Base-by-base conservation (phyloP, 2,797 vertebrate genomes). In the Phyllotis vaccarum region DNA sequence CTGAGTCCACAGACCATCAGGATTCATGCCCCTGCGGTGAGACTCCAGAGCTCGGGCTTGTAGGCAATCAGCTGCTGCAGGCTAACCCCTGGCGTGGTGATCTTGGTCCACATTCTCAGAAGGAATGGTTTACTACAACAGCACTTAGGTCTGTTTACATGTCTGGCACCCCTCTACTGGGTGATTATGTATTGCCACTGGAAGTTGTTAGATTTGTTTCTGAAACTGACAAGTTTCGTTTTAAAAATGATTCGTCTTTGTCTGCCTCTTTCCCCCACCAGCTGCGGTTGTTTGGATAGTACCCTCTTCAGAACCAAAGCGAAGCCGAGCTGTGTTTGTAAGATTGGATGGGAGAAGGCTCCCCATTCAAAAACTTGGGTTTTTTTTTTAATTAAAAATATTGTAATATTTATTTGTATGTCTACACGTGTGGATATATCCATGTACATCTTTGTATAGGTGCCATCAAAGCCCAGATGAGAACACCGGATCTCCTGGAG, bases 161-260 rank as follows among this genome's bases (percentile, higher is more conserved):
- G 62, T 89, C 93, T 86, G 62, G 22, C n/a, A 64, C 3, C 52
- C 37, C 9, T 70, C 78, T 87, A 27, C 52, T 78, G 60, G 72
- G 54, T 46, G 66, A 88, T 92, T 86, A 81, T 17, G 62, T 82
- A 17, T n/a, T 80, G 43, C 49, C 70, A 21, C 19, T 80, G 82
- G 85, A 90, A 92, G 90, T 46, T 85, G n/a, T 83, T 95, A 88
- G 80, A 16, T 89, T 89, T 90, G 34, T 86, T 95, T 96, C 62
- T 89, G 68, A 94, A 96, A 93, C 49, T 80, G 60, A 86, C 66
- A 85, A 81, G 24, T 22, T 88, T 93, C 16, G 13, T 89, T 89
- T 93, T 86, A 64, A 80, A 72, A 90, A 72, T 24, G 58, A 74
- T 87, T 46, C 24, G 29, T 93, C 43, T 89, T 52, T n/a, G 75